Percentiles rank a stretch among this genome's conserved stretches.
These are phyloP conservation scores for Craterocephalus amniculus DNA, from an alignment of 2,797 vertebrate species.

Conservation along the genomic window DNA sequence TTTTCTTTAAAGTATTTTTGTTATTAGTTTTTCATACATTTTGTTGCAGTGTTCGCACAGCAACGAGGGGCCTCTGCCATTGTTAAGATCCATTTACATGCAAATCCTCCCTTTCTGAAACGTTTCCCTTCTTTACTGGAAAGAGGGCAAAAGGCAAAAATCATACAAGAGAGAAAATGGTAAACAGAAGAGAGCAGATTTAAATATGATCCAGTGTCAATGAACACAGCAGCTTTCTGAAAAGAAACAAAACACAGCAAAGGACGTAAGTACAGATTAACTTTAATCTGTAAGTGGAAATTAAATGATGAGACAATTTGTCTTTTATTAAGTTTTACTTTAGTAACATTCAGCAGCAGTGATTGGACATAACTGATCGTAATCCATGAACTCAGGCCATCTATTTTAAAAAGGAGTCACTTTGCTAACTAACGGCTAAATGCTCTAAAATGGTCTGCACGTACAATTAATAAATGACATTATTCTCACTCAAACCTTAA, in stretches of 20 bases:
- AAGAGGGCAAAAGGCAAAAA: constrained; percentile 41
- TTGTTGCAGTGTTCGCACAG: constrained; percentile 33
- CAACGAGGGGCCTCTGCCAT: constrained; percentile 48
- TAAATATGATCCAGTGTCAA: constrained; percentile 5
- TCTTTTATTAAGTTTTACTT: not conserved
- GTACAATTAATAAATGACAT: not conserved
- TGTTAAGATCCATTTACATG: constrained; percentile 64
- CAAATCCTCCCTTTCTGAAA: constrained; percentile 57
- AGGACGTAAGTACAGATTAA: not conserved
- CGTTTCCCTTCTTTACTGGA: constrained; percentile 26
- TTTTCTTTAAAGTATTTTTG: not conserved
- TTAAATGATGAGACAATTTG: not conserved
- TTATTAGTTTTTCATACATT: constrained; percentile 11
- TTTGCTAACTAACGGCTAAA: not conserved
- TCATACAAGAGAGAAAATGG: constrained; percentile 40
- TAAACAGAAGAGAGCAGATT: constrained; percentile 18
- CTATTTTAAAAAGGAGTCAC: not conserved
- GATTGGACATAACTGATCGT: not conserved
- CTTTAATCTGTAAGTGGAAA: no score
- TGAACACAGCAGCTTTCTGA: not conserved
- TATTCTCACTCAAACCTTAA: not conserved
- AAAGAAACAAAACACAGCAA: not conserved
- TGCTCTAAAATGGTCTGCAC: no score
- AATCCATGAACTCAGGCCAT: not conserved
- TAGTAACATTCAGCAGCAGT: not conserved